Evolutionary conservation across 2,113 vertebrate genomes (phyloP).

Genomic region (Vulpes vulpes): DNA sequence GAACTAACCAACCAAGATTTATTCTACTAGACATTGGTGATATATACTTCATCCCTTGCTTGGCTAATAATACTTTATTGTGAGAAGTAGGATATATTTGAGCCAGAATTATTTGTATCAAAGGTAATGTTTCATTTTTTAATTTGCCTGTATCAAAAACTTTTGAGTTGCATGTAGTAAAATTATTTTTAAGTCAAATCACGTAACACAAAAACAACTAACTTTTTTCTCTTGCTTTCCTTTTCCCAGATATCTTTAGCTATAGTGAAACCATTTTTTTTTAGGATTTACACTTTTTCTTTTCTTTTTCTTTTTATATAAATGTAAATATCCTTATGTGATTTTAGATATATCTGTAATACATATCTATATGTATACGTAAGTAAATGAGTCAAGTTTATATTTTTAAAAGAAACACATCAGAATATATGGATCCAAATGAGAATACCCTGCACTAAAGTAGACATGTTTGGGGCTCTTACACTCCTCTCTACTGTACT

Average conservation of each 20-base stretch:
- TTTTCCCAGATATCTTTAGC: neutral
- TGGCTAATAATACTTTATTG: neutral
- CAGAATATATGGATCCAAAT: neutral
- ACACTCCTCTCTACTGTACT: neutral
- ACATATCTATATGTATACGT: neutral
- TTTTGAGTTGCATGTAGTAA: neutral
- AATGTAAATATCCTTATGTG: neutral
- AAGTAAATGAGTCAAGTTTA: neutral
- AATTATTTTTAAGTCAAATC: conserved; percentile 27
- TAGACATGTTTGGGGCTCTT: neutral
- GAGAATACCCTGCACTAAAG: neutral
- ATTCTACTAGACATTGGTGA: neutral
- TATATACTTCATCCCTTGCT: neutral
- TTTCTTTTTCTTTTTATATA: neutral
- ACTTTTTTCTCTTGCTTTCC: neutral
- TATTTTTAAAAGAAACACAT: neutral
- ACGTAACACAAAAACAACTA: neutral
- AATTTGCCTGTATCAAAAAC: neutral
- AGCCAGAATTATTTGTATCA: conserved; percentile 23
- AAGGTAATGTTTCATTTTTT: conserved; percentile 32
- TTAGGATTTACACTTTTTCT: neutral
- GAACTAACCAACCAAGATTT: conserved; percentile 4
- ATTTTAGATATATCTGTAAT: neutral
- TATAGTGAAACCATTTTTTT: neutral
- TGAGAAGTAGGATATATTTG: neutral